These are phyloP conservation scores for Eptatretus burgeri DNA, from an alignment of 2,113 vertebrate genomes.

Conservation along the genomic window DNA sequence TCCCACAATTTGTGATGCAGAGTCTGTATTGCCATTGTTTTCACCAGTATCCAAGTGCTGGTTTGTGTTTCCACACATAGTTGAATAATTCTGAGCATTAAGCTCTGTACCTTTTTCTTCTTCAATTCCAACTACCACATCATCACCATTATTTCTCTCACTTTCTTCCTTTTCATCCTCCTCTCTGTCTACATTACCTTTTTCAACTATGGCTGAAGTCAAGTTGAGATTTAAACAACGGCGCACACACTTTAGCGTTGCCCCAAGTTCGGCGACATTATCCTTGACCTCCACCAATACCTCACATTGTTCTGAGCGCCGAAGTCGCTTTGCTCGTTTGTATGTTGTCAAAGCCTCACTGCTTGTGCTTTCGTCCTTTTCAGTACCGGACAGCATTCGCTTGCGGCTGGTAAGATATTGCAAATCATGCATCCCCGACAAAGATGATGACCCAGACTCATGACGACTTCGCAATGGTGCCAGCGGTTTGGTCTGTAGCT, in stretches of 20 bases:
- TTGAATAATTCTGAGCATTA: constrained; percentile 28
- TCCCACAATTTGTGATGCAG: too few relatives aligned
- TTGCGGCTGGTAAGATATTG: constrained; percentile 20
- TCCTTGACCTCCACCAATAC: constrained; percentile 19
- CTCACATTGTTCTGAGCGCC: constrained; percentile 41
- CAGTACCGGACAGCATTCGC: constrained; percentile 41
- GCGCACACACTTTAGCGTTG: too few relatives aligned
- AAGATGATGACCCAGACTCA: too few relatives aligned
- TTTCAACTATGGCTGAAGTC: too few relatives aligned
- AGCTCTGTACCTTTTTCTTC: constrained; percentile 29
- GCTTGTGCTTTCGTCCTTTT: constrained; percentile 43
- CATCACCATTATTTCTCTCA: constrained; percentile 31
- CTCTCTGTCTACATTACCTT: too few relatives aligned
- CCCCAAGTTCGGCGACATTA: too few relatives aligned
- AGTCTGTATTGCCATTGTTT: too few relatives aligned
- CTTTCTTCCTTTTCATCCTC: constrained; percentile 38
- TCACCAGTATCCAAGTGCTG: constrained; percentile 17
- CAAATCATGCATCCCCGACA: too few relatives aligned
- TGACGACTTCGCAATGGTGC: too few relatives aligned
- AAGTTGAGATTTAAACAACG: too few relatives aligned
- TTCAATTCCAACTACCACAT: constrained; percentile 31
- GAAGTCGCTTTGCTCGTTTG: constrained; percentile 54
- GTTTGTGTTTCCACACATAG: constrained; percentile 18
- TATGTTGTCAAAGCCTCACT: constrained; percentile 19
- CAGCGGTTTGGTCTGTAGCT: too few relatives aligned